These are phyloP conservation scores for Lasiurus borealis DNA, from an alignment of 2,113 vertebrate species.

Conservation along the genomic window DNA sequence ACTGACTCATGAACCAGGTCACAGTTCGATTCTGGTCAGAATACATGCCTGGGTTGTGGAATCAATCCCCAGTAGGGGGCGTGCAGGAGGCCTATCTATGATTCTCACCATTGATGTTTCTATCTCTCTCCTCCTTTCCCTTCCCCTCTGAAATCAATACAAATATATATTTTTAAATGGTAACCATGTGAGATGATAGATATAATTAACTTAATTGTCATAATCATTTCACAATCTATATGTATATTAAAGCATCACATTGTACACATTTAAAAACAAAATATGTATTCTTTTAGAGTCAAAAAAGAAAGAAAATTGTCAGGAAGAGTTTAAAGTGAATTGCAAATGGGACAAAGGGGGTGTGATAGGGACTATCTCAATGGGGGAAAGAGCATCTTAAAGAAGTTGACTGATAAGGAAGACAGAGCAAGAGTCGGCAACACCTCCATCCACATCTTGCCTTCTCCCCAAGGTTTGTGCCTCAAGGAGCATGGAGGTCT, in stretches of 20 bases:
- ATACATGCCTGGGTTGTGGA: too few species aligned
- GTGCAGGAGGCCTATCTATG: too few species aligned
- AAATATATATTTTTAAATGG: background rate
- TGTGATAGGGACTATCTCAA: fast-evolving
- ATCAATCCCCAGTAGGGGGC: too few species aligned
- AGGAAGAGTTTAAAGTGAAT: background rate
- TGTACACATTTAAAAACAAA: background rate
- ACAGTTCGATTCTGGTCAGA: too few species aligned
- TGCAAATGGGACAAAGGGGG: background rate
- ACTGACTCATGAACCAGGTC: too few species aligned
- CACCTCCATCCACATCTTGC: background rate
- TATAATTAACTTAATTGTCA: background rate
- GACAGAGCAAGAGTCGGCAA: background rate
- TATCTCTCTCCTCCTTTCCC: too few species aligned
- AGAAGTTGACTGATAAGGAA: background rate
- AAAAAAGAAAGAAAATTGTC: background rate
- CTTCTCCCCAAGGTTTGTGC: background rate
- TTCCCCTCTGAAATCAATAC: too few species aligned
- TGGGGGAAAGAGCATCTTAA: background rate
- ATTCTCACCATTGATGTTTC: too few species aligned
- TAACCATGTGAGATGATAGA: background rate
- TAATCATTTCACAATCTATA: background rate
- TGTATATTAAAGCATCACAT: background rate
- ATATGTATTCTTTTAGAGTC: background rate
- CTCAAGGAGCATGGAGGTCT: background rate